Percentiles rank a stretch among this genome's conserved stretches.
phyloP scores from a whole-genome alignment of 2,888 invertebrate genomes.

The Nomada goodeniana region DNA sequence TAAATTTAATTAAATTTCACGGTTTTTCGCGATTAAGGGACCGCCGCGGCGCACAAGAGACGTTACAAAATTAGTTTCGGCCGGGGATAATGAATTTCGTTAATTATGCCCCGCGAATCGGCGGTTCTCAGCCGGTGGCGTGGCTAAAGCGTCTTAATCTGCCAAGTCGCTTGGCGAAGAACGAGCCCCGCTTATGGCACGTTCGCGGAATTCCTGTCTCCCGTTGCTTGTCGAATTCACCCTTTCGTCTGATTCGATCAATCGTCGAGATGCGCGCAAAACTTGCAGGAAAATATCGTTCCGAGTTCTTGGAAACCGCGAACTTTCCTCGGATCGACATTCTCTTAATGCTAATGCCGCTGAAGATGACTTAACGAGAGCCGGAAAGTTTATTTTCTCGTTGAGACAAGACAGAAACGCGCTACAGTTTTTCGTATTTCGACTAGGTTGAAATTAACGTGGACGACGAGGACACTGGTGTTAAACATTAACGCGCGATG shows the following conservation, averaged over 20 bases:
- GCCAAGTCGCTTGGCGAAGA: constrained; percentile 10
- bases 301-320: too few relatives aligned
- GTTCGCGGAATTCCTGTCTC: constrained; percentile 15
- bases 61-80: constrained; percentile 83
- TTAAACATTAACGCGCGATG: too few relatives aligned
- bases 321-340: background rate
- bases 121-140: constrained; percentile 41
- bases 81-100: constrained; percentile 83
- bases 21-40: constrained; percentile 84
- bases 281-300: background rate
- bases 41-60: constrained; percentile 73
- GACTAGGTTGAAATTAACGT: too few relatives aligned
- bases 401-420: too few relatives aligned
- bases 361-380: too few relatives aligned
- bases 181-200: constrained; percentile 23
- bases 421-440: too few relatives aligned
- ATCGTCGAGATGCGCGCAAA: background rate
- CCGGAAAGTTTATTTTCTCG: too few relatives aligned
- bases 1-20: constrained; percentile 84
- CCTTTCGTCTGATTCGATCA: background rate
- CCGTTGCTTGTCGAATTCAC: constrained; percentile 2
- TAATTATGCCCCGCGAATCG: constrained; percentile 80
- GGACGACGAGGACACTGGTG: too few relatives aligned
- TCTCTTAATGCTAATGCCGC: too few relatives aligned
- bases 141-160: constrained; percentile 62